A percentile compares a stretch with the other conserved stretches of the same genome.
Conservation (phyloP, 2,113 vertebrate species). For the Arenaria interpres region DNA sequence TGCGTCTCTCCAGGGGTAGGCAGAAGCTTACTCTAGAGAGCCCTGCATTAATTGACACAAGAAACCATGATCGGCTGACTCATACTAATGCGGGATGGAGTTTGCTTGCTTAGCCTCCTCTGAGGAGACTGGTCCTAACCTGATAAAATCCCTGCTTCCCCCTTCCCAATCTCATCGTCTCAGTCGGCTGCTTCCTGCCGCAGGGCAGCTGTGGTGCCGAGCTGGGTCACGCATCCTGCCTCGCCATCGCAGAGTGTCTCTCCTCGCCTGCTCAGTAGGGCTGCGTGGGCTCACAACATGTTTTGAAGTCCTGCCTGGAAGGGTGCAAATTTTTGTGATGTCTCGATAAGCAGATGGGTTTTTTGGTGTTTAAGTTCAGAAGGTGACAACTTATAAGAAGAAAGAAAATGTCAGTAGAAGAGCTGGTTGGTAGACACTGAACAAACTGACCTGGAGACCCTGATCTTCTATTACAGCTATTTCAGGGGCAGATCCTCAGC, state of each 20-base stretch:
- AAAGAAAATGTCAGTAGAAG: neutral
- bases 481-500: neutral
- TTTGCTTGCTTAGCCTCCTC: conserved; percentile 43
- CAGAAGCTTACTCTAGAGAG: neutral
- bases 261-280: neutral
- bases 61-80: neutral
- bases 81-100: neutral
- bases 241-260: rapidly evolving
- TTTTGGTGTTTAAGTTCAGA: conserved; percentile 37
- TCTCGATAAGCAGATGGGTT: neutral
- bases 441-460: neutral
- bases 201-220: neutral
- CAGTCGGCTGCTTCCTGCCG: neutral
- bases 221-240: neutral
- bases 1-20: neutral
- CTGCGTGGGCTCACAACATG: neutral
- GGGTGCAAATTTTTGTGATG: conserved; percentile 49
- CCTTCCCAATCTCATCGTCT: neutral
- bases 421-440: neutral
- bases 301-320: conserved; percentile 23
- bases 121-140: neutral
- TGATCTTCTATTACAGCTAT: conserved; percentile 20
- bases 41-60: neutral
- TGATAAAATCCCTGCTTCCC: conserved; percentile 19
- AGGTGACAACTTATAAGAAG: conserved; percentile 4